A percentile compares a stretch with the other conserved stretches of the same genome.
phyloP scores from a whole-genome alignment of 2,113 vertebrate genomes.

The Scomber colias region DNA sequence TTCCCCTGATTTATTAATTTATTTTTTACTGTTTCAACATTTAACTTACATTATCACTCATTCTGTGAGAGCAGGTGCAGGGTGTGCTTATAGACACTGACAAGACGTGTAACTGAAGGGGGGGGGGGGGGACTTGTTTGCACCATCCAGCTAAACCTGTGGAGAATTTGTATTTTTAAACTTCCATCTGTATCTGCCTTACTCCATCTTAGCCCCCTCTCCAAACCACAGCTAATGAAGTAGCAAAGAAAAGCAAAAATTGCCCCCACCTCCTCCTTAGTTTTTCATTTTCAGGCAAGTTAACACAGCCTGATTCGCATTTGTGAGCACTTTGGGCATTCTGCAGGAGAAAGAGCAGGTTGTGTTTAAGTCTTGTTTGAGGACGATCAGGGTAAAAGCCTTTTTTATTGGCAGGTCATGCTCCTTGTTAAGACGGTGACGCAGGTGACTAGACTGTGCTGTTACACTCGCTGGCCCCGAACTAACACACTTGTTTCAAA shows the following conservation, averaged over 20 bases:
- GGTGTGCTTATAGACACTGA: not conserved
- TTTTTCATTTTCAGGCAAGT: constrained; percentile 76
- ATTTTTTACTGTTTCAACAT: constrained; percentile 20
- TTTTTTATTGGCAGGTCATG: constrained; percentile 87
- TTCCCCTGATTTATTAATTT: not conserved
- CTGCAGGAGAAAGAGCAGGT: constrained; percentile 63
- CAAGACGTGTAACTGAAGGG: constrained; percentile 2
- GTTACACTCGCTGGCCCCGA: constrained; percentile 57
- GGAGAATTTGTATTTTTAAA: constrained; percentile 26
- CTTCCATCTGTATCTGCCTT: constrained; percentile 30
- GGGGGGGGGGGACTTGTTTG: constrained; percentile 21
- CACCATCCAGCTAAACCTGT: constrained; percentile 18
- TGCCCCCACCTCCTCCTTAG: constrained; percentile 51
- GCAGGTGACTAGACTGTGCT: constrained; percentile 63
- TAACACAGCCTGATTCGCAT: constrained; percentile 74
- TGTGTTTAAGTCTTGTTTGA: constrained; percentile 81
- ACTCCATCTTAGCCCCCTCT: not conserved
- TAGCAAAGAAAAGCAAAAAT: constrained; percentile 59
- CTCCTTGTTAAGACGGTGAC: constrained; percentile 75
- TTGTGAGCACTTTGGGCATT: constrained; percentile 77
- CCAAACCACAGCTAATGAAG: constrained; percentile 40
- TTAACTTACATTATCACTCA: constrained; percentile 11
- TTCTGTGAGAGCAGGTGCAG: not conserved
- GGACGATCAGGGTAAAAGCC: constrained; percentile 84
- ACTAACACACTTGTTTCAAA: constrained; percentile 65